Evolutionary conservation across 2,797 vertebrate species (phyloP).

Genomic region (Distichodus sexfasciatus): DNA sequence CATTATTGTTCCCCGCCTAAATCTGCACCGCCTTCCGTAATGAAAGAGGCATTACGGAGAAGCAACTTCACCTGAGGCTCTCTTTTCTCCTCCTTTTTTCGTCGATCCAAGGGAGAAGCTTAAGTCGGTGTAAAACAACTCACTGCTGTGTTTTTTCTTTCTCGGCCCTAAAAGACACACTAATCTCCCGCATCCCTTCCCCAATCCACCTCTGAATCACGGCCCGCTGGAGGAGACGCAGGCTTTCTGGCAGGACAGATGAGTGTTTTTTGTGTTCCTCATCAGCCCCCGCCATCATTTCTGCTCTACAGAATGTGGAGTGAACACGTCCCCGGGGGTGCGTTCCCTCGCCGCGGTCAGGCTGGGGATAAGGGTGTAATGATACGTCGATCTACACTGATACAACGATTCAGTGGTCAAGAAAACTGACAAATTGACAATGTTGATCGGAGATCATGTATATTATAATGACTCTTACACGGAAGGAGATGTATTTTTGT

Average conservation of each 20-base stretch:
- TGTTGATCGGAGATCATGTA: too few relatives aligned
- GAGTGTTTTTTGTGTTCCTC: slow-evolving; percentile 39
- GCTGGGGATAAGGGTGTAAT: too few relatives aligned
- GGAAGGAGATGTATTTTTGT: too few relatives aligned
- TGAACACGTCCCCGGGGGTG: slow-evolving; percentile 36
- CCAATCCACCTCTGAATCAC: slow-evolving; percentile 43
- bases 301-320: slow-evolving; percentile 41
- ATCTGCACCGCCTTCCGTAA: slow-evolving; percentile 3
- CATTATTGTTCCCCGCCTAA: slow-evolving; percentile 28
- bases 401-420: too few relatives aligned
- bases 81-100: neutral
- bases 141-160: slow-evolving; percentile 19
- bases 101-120: slow-evolving; percentile 17
- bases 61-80: neutral
- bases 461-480: too few relatives aligned
- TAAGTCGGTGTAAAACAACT: slow-evolving; percentile 20
- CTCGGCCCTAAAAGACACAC: slow-evolving; percentile 14
- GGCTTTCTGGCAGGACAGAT: slow-evolving; percentile 39
- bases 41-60: slow-evolving; percentile 18
- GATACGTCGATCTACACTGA: too few relatives aligned
- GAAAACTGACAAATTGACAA: too few relatives aligned
- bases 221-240: slow-evolving; percentile 39
- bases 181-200: slow-evolving; percentile 32
- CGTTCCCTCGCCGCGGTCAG: slow-evolving; percentile 1
- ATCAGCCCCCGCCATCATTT: slow-evolving; percentile 41